phyloP scores from a whole-genome alignment of 2,797 vertebrate species.

The Sebastes trivittatus region DNA sequence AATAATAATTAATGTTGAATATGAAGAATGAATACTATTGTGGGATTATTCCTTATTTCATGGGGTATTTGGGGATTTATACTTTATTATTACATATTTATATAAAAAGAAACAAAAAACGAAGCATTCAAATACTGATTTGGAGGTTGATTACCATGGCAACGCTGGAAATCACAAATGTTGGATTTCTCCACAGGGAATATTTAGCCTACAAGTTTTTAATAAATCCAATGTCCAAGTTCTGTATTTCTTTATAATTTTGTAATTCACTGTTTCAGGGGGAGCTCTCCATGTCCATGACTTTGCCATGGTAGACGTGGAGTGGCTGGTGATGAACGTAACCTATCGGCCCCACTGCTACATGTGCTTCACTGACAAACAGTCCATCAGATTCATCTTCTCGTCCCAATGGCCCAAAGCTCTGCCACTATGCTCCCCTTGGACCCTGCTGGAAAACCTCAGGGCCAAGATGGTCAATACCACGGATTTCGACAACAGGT shows the following conservation, averaged over 20 bases:
- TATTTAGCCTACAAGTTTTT: too few relatives aligned
- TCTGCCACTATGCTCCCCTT: constrained; percentile 76
- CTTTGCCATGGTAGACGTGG: constrained; percentile 80
- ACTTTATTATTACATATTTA: too few relatives aligned
- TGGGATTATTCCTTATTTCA: too few relatives aligned
- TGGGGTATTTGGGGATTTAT: too few relatives aligned
- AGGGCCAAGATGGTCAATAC: constrained; percentile 73
- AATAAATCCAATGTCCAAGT: neutral
- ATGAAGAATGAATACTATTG: too few relatives aligned
- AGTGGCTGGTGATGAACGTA: constrained; percentile 89
- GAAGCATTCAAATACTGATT: too few relatives aligned
- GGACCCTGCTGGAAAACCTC: constrained; percentile 84
- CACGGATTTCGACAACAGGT: constrained; percentile 88
- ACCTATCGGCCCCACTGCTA: constrained; percentile 89
- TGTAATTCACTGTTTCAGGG: constrained; percentile 69
- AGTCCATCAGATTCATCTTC: constrained; percentile 83
- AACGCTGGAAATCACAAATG: neutral
- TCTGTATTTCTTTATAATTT: neutral
- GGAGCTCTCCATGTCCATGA: constrained; percentile 90
- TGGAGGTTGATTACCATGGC: too few relatives aligned
- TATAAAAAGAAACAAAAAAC: too few relatives aligned
- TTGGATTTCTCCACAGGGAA: neutral
- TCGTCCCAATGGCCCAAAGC: constrained; percentile 68
- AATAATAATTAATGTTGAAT: too few relatives aligned
- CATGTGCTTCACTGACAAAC: constrained; percentile 79